Conservation (phyloP, 1,140 invertebrate species). For the Apolygus lucorum region DNA sequence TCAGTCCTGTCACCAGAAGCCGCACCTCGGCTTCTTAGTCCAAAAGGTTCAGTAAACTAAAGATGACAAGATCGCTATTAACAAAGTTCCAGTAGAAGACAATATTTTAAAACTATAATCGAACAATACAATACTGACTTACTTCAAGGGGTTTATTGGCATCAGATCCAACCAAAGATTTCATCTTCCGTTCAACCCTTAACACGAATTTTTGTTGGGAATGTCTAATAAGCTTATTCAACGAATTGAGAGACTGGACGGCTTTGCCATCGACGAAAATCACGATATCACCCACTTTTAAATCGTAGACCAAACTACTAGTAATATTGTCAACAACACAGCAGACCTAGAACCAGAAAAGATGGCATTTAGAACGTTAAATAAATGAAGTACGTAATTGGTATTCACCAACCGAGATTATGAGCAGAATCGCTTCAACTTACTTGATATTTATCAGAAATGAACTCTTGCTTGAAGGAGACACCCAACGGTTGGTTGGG, state of each 20-base stretch:
- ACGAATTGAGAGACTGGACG: slow-evolving; percentile 61
- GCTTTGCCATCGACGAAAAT: slow-evolving; percentile 70
- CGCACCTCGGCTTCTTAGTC: slow-evolving; percentile 29
- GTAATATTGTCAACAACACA: slow-evolving; percentile 70
- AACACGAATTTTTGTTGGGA: slow-evolving; percentile 45
- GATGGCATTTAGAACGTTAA: not conserved
- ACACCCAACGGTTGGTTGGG: slow-evolving; percentile 55
- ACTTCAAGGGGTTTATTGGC: not conserved
- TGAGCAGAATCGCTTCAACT: not conserved
- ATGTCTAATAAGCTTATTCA: slow-evolving; percentile 55
- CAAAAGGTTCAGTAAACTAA: slow-evolving; percentile 17
- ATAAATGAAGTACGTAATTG: not conserved
- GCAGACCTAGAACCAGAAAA: slow-evolving; percentile 34
- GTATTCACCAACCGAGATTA: not conserved
- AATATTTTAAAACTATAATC: too few relatives aligned
- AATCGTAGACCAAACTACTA: slow-evolving; percentile 49
- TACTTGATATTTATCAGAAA: slow-evolving; percentile 43
- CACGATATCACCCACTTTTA: slow-evolving; percentile 67
- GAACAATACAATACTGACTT: not conserved
- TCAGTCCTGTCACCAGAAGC: slow-evolving; percentile 33
- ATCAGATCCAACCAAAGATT: slow-evolving; percentile 31
- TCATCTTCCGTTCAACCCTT: slow-evolving; percentile 48
- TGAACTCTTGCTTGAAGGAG: slow-evolving; percentile 55
- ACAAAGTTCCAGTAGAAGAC: too few relatives aligned
- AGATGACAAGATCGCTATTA: too few relatives aligned